phyloP scores from a whole-genome alignment of 2,113 vertebrate genomes.

The Coregonus clupeaformis region DNA sequence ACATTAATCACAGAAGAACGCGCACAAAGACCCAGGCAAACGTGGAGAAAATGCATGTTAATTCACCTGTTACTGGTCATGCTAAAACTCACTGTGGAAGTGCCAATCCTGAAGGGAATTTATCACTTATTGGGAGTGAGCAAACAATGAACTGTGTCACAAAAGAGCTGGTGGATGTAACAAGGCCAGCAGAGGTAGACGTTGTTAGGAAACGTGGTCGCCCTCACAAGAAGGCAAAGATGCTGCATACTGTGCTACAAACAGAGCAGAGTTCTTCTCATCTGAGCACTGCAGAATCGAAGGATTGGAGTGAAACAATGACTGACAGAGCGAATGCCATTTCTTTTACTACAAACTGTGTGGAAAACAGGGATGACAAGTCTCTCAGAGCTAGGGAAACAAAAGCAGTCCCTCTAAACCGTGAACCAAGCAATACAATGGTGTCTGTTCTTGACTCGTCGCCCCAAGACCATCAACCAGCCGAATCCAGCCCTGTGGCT shows the following conservation, averaged over 20 bases:
- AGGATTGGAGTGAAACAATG: slow-evolving; percentile 25
- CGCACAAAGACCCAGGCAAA: not conserved
- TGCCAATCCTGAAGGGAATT: not conserved
- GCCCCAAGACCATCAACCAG: not conserved
- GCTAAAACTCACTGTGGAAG: not conserved
- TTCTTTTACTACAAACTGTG: slow-evolving; percentile 16
- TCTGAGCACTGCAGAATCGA: not conserved
- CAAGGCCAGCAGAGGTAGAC: slow-evolving; percentile 15
- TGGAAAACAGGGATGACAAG: slow-evolving; percentile 16
- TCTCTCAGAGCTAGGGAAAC: not conserved
- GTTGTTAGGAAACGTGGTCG: slow-evolving; percentile 5
- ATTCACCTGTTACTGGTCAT: not conserved
- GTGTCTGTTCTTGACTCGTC: slow-evolving; percentile 5
- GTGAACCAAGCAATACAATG: slow-evolving; percentile 13
- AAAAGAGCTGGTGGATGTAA: slow-evolving; percentile 8
- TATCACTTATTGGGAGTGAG: too few species aligned
- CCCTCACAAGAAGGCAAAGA: slow-evolving; percentile 6
- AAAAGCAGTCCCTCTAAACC: slow-evolving; percentile 3
- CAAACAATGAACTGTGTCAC: slow-evolving; percentile 30
- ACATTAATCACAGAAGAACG: slow-evolving; percentile 4
- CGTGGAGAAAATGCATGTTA: slow-evolving; percentile 23
- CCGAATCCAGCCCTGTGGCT: not conserved
- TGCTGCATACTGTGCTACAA: not conserved
- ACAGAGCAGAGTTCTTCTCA: not conserved
- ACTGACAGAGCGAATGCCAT: not conserved